Evolutionary conservation across 2,797 vertebrate genomes (phyloP).

Genomic region (Diplodus puntazzo): DNA sequence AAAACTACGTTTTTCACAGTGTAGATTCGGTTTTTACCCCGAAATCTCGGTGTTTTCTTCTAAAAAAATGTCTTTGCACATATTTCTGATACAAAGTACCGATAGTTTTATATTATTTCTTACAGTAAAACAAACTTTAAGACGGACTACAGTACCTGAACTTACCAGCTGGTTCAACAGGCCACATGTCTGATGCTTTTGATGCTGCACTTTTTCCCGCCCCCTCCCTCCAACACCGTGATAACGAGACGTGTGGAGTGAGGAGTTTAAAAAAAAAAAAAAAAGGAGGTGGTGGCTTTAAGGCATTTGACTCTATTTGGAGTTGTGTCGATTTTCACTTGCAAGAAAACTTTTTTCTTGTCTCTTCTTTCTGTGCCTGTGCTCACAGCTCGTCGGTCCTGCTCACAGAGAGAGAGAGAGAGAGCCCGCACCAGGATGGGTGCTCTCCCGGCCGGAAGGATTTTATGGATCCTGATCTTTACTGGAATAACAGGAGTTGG

Average conservation of each 20-base stretch:
- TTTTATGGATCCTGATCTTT: constrained; percentile 53
- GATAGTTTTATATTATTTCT: too few species aligned
- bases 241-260: constrained; percentile 41
- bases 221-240: constrained; percentile 36
- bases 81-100: background rate
- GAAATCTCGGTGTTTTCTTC: background rate
- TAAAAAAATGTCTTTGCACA: background rate
- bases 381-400: constrained; percentile 38
- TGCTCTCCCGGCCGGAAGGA: constrained; percentile 48
- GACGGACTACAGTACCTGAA: background rate
- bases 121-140: background rate
- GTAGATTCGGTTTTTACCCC: background rate
- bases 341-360: constrained; percentile 16
- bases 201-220: constrained; percentile 64
- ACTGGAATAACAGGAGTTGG: constrained; percentile 45
- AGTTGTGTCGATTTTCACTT: constrained; percentile 56
- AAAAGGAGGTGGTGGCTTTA: constrained; percentile 42
- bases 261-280: too few species aligned
- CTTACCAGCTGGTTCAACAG: background rate
- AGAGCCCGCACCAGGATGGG: constrained; percentile 72
- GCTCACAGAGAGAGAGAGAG: constrained; percentile 36
- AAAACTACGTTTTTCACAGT: too few species aligned
- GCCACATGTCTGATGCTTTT: constrained; percentile 17
- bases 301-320: constrained; percentile 75
- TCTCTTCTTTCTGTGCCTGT: constrained; percentile 4